Evolutionary conservation across 2,797 vertebrate genomes (phyloP).

Genomic region (Danio kyathit): DNA sequence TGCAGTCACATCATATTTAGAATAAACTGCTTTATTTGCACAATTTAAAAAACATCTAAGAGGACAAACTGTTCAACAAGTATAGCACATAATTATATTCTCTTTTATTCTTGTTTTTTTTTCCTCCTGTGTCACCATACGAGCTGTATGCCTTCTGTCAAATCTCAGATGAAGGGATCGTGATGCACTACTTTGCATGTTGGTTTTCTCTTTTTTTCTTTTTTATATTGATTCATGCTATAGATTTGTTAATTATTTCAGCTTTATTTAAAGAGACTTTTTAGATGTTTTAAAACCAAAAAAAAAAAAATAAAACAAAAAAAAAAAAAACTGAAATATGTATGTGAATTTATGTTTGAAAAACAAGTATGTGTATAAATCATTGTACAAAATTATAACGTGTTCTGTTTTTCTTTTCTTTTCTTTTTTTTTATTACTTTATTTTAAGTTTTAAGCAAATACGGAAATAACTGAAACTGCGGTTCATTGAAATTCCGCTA

Average conservation of each 20-base stretch:
- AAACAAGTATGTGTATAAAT: conserved; percentile 71
- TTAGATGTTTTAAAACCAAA: conserved; percentile 77
- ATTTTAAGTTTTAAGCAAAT: no score
- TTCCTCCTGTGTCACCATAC: conserved; percentile 58
- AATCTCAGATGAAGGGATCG: conserved; percentile 65
- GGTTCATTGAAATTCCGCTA: no score
- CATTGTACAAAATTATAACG: conserved; percentile 67
- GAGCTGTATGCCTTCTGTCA: conserved; percentile 58
- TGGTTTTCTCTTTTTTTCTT: conserved; percentile 58
- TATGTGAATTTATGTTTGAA: conserved; percentile 65
- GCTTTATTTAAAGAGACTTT: conserved; percentile 68
- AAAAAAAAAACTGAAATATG: conserved; percentile 60
- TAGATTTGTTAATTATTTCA: conserved; percentile 68
- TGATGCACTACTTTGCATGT: conserved; percentile 75
- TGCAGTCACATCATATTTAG: conserved; percentile 61
- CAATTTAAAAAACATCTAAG: conserved; percentile 54
- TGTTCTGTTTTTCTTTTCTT: not conserved
- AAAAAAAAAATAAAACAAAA: conserved; percentile 64
- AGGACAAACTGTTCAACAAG: conserved; percentile 46
- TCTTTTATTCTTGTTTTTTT: conserved; percentile 56
- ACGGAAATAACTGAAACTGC: no score
- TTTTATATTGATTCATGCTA: conserved; percentile 74
- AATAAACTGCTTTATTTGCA: conserved; percentile 72
- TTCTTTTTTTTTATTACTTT: no score
- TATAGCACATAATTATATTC: conserved; percentile 53